These are phyloP conservation scores for Gila orcuttii DNA, from an alignment of 2,113 vertebrate genomes.

Conservation along the genomic window DNA sequence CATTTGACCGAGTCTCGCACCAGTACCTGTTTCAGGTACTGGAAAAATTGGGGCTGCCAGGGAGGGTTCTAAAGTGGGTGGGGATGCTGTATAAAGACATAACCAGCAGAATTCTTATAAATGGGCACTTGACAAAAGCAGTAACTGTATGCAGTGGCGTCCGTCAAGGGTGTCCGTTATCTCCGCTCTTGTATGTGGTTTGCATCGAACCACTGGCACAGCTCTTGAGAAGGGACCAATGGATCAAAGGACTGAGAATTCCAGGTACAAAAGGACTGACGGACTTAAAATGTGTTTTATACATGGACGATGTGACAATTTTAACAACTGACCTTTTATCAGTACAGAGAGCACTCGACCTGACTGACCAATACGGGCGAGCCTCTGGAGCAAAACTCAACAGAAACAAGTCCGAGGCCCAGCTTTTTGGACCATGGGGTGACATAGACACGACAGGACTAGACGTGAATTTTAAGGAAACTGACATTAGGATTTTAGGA, in stretches of 20 bases:
- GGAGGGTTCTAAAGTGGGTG: neutral
- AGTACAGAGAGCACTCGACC: neutral
- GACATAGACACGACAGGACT: neutral
- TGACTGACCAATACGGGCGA: neutral
- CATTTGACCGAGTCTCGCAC: constrained; percentile 50
- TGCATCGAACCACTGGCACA: constrained; percentile 32
- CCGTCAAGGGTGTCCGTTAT: neutral
- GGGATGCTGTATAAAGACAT: constrained; percentile 10
- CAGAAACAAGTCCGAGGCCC: constrained; percentile 39
- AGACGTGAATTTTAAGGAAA: too few species aligned
- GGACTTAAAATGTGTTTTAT: neutral
- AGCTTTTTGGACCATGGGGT: neutral
- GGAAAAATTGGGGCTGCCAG: constrained; percentile 42
- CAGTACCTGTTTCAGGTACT: constrained; percentile 37
- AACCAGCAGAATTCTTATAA: neutral
- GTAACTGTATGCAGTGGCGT: neutral
- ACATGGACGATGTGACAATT: neutral
- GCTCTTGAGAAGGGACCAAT: constrained; percentile 45
- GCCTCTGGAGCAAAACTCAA: constrained; percentile 17
- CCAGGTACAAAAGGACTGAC: constrained; percentile 7
- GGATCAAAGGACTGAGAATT: constrained; percentile 14
- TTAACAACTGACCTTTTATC: neutral
- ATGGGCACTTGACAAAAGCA: constrained; percentile 16
- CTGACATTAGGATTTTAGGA: too few species aligned
- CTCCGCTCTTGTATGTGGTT: neutral